Evolutionary conservation across 2,797 vertebrate genomes (phyloP), one percentile per base, ranked within the genome.

Genomic region (Otus scops): DNA sequence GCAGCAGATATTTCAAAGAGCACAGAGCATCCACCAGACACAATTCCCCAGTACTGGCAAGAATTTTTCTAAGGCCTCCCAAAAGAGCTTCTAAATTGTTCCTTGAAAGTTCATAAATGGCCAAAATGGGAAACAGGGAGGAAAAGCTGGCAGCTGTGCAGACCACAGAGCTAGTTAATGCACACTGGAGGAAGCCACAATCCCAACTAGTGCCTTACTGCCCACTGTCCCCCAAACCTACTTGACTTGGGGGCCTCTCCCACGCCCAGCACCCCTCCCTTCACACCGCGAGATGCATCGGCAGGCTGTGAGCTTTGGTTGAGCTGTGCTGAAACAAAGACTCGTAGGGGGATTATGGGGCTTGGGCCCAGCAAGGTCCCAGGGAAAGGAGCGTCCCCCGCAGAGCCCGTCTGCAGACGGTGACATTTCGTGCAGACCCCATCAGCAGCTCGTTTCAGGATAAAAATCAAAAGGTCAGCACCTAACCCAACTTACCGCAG

Each of bases 331-430:
- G 38, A 22, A 54, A 64, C 16, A 21, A 56, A 70, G 79, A 1
- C 9, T 36, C 1, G 0, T 0, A 2, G 47, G 2, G 18, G 41
- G 11, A 0, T 11, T 8, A 1, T 4, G 19, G 48, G 41, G 36
- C 43, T n/a, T 1, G 10, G 41, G 1, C 3, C 6, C 23, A 39
- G n/a, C 16, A 5, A 23, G 23, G 34, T 9, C 34, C 26, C 21
- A 1, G 85, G 76, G 54, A 39, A 45, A 60, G 78, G 38, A 38
- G 36, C 3, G 0, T 14, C 41, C 32, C 28, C 36, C 2, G 2
- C 48, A 34, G 65, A 14, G 59, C 63, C 38, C 3, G 0, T 16
- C 47, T 36, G 65, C 64, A 39, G 75, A 9, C 0, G 0, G 27
- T 83, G 85, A 64, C 57, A 3, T 82, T 63, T 51, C 56, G 26